Conservation (phyloP, 2,888 invertebrate species). For the Cantharis rufa region DNA sequence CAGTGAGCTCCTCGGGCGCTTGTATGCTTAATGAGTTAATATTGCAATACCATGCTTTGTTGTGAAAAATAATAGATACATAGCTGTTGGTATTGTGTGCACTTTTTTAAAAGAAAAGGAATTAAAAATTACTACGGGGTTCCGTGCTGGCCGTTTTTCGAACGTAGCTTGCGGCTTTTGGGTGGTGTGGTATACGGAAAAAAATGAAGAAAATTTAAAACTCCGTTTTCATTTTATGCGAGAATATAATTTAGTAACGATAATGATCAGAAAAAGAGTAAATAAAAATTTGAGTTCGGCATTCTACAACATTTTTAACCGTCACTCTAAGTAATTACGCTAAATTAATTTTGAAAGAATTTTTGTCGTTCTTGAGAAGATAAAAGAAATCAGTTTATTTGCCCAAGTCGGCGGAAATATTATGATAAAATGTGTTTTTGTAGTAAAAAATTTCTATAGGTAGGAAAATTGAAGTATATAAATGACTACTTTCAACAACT, state of each 20-base stretch:
- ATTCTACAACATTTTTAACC: not conserved
- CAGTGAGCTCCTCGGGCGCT: not conserved
- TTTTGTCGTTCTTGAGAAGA: not conserved
- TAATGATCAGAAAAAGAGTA: not conserved
- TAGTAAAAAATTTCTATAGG: not conserved
- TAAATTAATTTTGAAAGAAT: not conserved
- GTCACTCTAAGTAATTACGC: not conserved
- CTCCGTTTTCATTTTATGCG: not conserved
- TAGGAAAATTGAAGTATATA: conserved; percentile 2
- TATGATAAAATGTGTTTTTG: not conserved
- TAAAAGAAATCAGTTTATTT: not conserved
- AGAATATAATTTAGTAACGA: not conserved
- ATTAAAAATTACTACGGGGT: not conserved
- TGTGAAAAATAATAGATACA: not conserved
- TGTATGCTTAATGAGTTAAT: not conserved
- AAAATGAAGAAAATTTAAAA: not conserved
- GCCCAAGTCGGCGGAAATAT: not conserved
- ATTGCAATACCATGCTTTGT: not conserved
- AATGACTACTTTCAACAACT: not conserved
- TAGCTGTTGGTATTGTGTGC: not conserved
- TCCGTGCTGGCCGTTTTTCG: not conserved
- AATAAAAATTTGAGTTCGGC: not conserved
- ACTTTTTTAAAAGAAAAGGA: not conserved
- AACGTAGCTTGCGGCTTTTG: not conserved
- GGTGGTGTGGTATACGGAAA: not conserved